phyloP scores from a whole-genome alignment of 2,797 vertebrate genomes.

The Avahi laniger region DNA sequence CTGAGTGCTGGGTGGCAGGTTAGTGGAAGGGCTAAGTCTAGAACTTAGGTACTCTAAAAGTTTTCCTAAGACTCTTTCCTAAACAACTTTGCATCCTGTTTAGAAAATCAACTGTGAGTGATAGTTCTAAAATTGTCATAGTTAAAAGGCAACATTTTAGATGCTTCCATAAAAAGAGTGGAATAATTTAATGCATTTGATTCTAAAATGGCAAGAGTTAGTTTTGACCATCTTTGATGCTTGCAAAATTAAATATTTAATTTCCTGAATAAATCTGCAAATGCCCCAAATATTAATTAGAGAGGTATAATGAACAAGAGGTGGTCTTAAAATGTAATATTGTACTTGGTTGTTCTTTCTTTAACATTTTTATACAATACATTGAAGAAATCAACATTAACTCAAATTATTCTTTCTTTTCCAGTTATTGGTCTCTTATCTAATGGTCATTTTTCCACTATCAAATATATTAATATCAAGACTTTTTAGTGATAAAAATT shows the following conservation, averaged over 20 bases:
- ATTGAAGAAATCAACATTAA: background rate
- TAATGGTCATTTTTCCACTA: background rate
- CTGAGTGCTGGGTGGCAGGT: background rate
- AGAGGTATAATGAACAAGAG: background rate
- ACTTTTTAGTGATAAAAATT: conserved; percentile 16
- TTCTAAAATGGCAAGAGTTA: conserved; percentile 14
- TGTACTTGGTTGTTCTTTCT: background rate
- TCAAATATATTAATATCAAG: background rate
- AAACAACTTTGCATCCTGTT: background rate
- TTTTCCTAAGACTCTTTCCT: background rate
- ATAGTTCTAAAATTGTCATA: background rate
- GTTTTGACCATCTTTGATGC: background rate
- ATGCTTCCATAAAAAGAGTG: background rate
- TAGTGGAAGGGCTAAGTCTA: background rate
- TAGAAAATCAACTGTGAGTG: background rate
- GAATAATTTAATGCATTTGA: background rate
- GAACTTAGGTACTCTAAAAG: background rate
- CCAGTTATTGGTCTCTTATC: background rate
- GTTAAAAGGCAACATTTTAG: conserved; percentile 28
- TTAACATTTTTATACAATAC: background rate
- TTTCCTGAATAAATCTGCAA: conserved; percentile 27
- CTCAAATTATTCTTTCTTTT: conserved; percentile 26
- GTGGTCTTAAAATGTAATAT: conserved; percentile 28
- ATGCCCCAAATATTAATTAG: background rate
- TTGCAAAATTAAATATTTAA: conserved; percentile 19